These are phyloP conservation scores for Trichomalopsis sarcophagae DNA, from an alignment of 1,140 invertebrate genomes.

Conservation along the genomic window DNA sequence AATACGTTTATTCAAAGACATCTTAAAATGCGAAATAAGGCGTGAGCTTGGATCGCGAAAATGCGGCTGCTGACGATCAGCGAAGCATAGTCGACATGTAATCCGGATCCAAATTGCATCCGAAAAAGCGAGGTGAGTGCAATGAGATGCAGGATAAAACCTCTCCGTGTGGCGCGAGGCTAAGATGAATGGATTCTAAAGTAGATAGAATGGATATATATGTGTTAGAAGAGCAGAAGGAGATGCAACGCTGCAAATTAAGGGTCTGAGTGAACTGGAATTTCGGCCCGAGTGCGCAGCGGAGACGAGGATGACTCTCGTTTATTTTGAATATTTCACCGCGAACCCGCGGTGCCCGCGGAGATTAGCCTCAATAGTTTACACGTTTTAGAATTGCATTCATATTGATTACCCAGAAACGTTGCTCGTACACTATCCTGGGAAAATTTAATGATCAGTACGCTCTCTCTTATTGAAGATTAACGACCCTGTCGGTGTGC, in stretches of 20 bases:
- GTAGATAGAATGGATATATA: conserved; percentile 42
- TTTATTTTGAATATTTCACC: not conserved
- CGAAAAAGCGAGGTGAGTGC: not conserved
- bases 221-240: not conserved
- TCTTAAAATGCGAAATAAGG: not conserved
- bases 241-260: conserved; percentile 14
- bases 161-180: conserved; percentile 55
- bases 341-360: no score
- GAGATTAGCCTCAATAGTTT: no score
- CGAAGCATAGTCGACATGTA: not conserved
- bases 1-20: not conserved
- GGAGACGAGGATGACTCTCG: not conserved
- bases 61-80: conserved; percentile 14
- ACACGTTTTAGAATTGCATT: no score
- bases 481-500: not conserved
- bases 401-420: no score
- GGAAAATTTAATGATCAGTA: no score
- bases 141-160: conserved; percentile 59
- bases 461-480: not conserved
- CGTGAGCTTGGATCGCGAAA: not conserved
- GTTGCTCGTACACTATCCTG: no score
- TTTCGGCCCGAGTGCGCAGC: not conserved
- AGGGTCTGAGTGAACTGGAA: not conserved
- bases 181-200: conserved; percentile 60
- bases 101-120: not conserved